Evolutionary conservation across 2,888 invertebrate genomes (phyloP), one percentile per base, ranked within the genome.

Genomic region (Osedax fenrisi): DNA sequence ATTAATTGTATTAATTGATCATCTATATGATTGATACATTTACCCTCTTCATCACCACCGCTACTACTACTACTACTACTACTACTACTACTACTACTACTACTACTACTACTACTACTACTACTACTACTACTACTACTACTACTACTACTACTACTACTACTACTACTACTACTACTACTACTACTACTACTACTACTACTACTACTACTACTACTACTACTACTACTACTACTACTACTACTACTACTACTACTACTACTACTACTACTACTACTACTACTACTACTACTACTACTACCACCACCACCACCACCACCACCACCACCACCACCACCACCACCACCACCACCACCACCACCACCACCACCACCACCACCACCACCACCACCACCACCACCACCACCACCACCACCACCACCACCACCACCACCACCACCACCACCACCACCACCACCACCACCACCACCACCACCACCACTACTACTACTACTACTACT

Each of bases 401-500:
- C 73, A 3, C 22, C 3, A 2, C 73, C 27, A 26, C 75, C 3
- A 27, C 74, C 0, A 0, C 17, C 27, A 0, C 25, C 25, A 10
- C 61, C 22, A 3, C 56, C 41, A 22, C 72, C 25, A 23, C 62
- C 56, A 22, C 66, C 56, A 26, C 72, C 26, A 23, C 72, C 24
- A 61, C 24, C 26, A 62, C 17, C 27, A 23, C 64, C 21, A 5
- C 62, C 25, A 59, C 21, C 62, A 10, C 72, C 22, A n/a, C 72
- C 41, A 26, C 72, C 23, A 24, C 59, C 25, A n/a, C 27, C 56
- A 23, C 74, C 1, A 67, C 73, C 5, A 64, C 69, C 24, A 0
- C 73, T 68, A 26, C 73, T 27, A 27, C 67, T 68, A 64, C 67
- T 22, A 26, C 73, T 70, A 64, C 73, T 3, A 67, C 73, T 26